A percentile compares a stretch with the other conserved stretches of the same genome.
Evolutionary conservation across 2,797 vertebrate species (phyloP).

Genomic region (Triplophysa bombifrons): DNA sequence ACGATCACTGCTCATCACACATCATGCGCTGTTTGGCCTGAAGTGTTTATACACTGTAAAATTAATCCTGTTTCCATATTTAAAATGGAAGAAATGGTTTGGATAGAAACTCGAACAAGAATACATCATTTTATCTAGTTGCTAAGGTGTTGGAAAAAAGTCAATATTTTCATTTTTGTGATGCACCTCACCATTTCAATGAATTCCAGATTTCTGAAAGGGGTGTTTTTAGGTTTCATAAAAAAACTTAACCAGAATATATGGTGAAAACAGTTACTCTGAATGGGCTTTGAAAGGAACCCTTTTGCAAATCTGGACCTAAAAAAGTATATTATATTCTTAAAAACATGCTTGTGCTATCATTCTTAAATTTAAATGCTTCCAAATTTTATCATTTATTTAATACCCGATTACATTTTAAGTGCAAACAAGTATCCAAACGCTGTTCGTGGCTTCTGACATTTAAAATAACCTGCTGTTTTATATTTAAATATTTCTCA

Average conservation of each 20-base stretch:
- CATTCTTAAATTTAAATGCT: neutral
- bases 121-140: neutral
- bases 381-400: neutral
- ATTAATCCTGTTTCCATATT: constrained; percentile 66
- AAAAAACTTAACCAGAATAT: constrained; percentile 26
- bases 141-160: neutral
- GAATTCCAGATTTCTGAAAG: constrained; percentile 8
- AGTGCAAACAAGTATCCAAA: no score
- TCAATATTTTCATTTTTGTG: neutral
- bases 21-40: constrained; percentile 1
- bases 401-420: no score
- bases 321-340: no score
- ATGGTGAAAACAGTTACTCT: constrained; percentile 24
- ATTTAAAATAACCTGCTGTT: no score
- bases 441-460: no score
- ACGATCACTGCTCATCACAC: constrained; percentile 13
- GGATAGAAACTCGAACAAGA: neutral
- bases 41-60: constrained; percentile 67
- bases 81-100: constrained; percentile 23
- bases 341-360: no score
- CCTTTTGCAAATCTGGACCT: neutral
- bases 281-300: constrained; percentile 20
- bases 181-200: neutral
- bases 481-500: neutral
- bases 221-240: neutral